These are phyloP conservation scores for Drosophila elegans DNA, from an alignment of 1,140 invertebrate genomes.

Conservation along the genomic window DNA sequence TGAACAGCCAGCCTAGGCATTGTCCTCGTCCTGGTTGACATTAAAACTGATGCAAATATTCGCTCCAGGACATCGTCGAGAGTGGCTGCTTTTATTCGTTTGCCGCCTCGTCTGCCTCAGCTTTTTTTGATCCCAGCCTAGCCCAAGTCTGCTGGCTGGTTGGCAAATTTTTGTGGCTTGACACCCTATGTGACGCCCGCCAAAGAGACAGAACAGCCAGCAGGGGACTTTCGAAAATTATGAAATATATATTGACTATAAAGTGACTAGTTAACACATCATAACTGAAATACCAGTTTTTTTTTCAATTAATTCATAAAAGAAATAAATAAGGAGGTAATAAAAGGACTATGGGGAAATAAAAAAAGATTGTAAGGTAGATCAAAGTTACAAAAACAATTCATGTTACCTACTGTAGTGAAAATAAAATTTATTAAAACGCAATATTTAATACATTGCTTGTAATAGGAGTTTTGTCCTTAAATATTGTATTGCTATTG, in stretches of 20 bases:
- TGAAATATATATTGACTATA: slow-evolving; percentile 32
- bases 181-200: slow-evolving; percentile 14
- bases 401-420: no score
- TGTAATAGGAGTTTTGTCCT: no score
- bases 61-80: slow-evolving; percentile 48
- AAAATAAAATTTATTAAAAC: no score
- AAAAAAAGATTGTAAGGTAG: no score
- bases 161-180: slow-evolving; percentile 21
- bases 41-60: slow-evolving; percentile 74
- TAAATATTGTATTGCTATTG: no score
- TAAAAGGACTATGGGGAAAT: not conserved
- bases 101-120: slow-evolving; percentile 32
- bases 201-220: not conserved
- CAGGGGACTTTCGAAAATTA: not conserved
- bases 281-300: not conserved
- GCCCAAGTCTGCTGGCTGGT: not conserved
- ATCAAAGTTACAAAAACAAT: no score
- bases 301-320: not conserved
- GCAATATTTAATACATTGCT: no score
- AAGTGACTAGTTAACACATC: slow-evolving; percentile 17
- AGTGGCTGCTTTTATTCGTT: slow-evolving; percentile 48
- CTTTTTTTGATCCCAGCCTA: slow-evolving; percentile 27
- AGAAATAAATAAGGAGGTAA: slow-evolving; percentile 2
- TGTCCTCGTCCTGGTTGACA: slow-evolving; percentile 55
- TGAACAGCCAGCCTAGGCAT: slow-evolving; percentile 46